These are phyloP conservation scores for Drosophila virilis DNA, from an alignment of 1,140 invertebrate species.

Conservation along the genomic window DNA sequence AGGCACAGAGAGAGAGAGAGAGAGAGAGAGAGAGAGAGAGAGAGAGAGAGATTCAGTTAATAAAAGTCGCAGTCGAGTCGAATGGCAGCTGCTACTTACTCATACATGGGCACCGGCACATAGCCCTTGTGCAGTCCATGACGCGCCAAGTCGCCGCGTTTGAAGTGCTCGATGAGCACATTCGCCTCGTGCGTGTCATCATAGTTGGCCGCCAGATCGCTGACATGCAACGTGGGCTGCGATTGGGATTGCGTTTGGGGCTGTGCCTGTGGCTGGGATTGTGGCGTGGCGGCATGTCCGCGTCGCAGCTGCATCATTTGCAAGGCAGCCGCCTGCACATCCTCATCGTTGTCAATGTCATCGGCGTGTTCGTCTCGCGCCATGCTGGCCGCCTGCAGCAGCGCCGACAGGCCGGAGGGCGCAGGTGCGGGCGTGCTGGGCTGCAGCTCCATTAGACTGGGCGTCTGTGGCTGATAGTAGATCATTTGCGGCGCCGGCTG, in stretches of 20 bases:
- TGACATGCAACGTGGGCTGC: conserved; percentile 58
- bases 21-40: neutral
- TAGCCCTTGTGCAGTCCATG: conserved; percentile 79
- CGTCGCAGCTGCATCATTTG: conserved; percentile 71
- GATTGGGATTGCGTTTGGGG: conserved; percentile 31
- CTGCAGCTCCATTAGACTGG: conserved; percentile 42
- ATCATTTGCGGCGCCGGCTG: conserved; percentile 5
- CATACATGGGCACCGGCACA: conserved; percentile 77
- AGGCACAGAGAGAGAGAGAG: neutral
- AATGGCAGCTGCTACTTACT: conserved; percentile 59
- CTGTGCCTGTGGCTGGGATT: neutral
- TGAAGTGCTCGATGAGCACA: conserved; percentile 79
- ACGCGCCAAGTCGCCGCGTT: conserved; percentile 67
- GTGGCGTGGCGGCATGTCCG: conserved; percentile 50
- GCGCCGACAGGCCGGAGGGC: conserved; percentile 64
- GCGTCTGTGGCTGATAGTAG: conserved; percentile 37
- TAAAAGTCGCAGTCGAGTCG: neutral
- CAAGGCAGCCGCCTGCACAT: conserved; percentile 60
- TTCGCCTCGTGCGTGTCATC: conserved; percentile 76
- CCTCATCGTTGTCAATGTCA: conserved; percentile 51
- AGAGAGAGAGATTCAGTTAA: neutral
- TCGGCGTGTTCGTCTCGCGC: conserved; percentile 59
- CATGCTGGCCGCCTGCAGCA: conserved; percentile 85
- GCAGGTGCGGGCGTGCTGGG: conserved; percentile 7
- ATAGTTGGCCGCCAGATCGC: conserved; percentile 71